These are phyloP conservation scores for Drosophila littoralis DNA, from an alignment of 1,140 invertebrate species.

Conservation along the genomic window DNA sequence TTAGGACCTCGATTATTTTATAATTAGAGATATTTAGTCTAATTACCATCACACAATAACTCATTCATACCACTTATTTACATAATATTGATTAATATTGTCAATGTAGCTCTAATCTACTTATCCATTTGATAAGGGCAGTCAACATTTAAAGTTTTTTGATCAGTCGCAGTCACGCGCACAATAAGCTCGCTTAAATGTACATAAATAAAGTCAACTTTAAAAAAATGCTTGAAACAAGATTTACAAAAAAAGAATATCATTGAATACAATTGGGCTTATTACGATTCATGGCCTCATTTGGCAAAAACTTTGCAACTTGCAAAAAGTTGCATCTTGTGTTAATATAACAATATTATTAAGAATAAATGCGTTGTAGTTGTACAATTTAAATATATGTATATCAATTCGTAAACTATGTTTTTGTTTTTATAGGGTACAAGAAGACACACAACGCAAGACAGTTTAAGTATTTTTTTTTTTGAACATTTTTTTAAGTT, in stretches of 20 bases:
- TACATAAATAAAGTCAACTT: constrained; percentile 67
- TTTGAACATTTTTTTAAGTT: constrained; percentile 51
- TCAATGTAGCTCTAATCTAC: constrained; percentile 17
- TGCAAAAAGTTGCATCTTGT: constrained; percentile 41
- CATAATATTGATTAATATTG: constrained; percentile 28
- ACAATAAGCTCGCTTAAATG: constrained; percentile 56
- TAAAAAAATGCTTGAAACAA: constrained; percentile 60
- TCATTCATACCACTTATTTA: constrained; percentile 51
- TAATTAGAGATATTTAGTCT: constrained; percentile 40
- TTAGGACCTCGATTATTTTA: constrained; percentile 33
- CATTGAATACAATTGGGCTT: constrained; percentile 63
- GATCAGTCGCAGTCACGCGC: constrained; percentile 15
- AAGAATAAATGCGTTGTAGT: constrained; percentile 69
- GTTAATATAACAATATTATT: constrained; percentile 79
- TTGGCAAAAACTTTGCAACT: constrained; percentile 47
- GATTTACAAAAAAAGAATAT: constrained; percentile 71
- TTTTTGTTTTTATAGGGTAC: constrained; percentile 52
- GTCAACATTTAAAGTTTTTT: constrained; percentile 31
- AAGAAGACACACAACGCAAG: constrained; percentile 81
- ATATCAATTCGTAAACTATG: constrained; percentile 46
- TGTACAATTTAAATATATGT: constrained; percentile 66
- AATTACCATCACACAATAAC: constrained; percentile 31
- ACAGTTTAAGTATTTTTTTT: constrained; percentile 63
- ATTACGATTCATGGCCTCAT: constrained; percentile 53
- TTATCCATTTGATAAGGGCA: constrained; percentile 43